Percentiles rank a stretch among this genome's conserved stretches.
phyloP scores from a whole-genome alignment of 2,888 invertebrate genomes.

The Pterobdella sp. region DNA sequence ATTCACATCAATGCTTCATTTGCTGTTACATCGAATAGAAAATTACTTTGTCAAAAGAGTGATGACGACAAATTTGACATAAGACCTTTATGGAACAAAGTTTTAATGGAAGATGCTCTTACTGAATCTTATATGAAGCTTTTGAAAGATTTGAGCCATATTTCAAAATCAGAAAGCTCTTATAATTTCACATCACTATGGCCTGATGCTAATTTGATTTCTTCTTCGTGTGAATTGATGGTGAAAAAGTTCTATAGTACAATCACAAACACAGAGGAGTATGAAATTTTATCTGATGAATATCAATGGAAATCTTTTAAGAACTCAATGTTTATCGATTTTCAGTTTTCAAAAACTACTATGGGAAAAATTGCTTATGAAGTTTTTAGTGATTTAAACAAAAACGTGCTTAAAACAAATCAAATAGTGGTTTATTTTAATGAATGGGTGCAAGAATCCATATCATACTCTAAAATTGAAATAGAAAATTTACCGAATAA shows the following conservation, averaged over 20 bases:
- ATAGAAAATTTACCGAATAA: slow-evolving; percentile 30
- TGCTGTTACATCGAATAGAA: slow-evolving; percentile 43
- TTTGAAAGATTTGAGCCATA: slow-evolving; percentile 36
- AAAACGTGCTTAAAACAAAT: neutral
- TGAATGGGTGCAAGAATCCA: slow-evolving; percentile 29
- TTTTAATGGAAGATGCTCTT: slow-evolving; percentile 39
- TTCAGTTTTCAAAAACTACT: slow-evolving; percentile 15
- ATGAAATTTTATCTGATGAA: slow-evolving; percentile 33
- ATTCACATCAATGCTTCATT: slow-evolving; percentile 47
- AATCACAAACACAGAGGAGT: slow-evolving; percentile 26
- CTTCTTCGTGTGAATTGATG: slow-evolving; percentile 31
- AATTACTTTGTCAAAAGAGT: slow-evolving; percentile 39
- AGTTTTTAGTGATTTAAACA: slow-evolving; percentile 28
- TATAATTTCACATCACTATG: slow-evolving; percentile 34
- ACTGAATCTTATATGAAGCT: slow-evolving; percentile 37
- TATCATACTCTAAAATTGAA: slow-evolving; percentile 22
- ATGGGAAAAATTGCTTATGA: slow-evolving; percentile 26
- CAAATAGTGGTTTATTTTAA: slow-evolving; percentile 29
- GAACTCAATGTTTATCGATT: slow-evolving; percentile 37
- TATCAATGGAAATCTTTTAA: slow-evolving; percentile 33
- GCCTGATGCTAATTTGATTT: slow-evolving; percentile 32
- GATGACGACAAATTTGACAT: slow-evolving; percentile 42
- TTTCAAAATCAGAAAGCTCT: slow-evolving; percentile 10
- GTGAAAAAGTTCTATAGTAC: slow-evolving; percentile 32
- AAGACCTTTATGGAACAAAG: slow-evolving; percentile 41